A percentile compares a stretch with the other conserved stretches of the same genome.
Conservation (phyloP, 1,140 invertebrate species). For the Pachypsylla venusta region DNA sequence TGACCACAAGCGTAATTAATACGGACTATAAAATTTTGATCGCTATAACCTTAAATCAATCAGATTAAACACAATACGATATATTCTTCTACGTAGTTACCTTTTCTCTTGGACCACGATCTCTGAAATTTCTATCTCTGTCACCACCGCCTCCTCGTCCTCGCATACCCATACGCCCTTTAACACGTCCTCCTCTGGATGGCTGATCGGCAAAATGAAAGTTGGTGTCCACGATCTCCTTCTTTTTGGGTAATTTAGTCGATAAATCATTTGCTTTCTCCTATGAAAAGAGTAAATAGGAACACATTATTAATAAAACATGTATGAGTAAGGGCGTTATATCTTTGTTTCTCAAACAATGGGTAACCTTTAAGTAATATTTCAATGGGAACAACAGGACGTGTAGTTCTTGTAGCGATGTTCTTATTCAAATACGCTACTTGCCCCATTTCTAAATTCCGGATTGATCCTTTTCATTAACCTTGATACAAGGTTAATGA, state of each 20-base stretch:
- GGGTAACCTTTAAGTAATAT: too few relatives aligned
- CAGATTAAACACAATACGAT: background rate
- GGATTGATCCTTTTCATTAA: too few relatives aligned
- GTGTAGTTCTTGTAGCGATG: too few relatives aligned
- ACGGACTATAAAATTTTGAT: background rate
- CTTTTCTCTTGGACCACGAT: background rate
- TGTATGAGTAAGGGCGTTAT: too few relatives aligned
- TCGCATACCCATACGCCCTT: conserved; percentile 30
- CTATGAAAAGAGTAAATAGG: too few relatives aligned
- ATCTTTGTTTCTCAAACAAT: too few relatives aligned
- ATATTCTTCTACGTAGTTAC: background rate
- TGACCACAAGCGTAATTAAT: background rate
- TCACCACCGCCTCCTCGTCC: conserved; percentile 27
- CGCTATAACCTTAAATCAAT: background rate
- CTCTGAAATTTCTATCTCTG: background rate
- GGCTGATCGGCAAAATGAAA: conserved; percentile 74
- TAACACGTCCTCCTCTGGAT: conserved; percentile 32
- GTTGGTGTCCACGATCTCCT: conserved; percentile 73
- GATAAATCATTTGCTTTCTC: background rate
- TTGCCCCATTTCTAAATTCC: too few relatives aligned
- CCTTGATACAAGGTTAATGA: too few relatives aligned
- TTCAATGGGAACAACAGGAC: too few relatives aligned
- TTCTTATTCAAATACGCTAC: too few relatives aligned
- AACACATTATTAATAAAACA: too few relatives aligned
- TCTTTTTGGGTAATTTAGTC: conserved; percentile 32